These are phyloP conservation scores for Echiichthys vipera DNA, from an alignment of 2,797 vertebrate genomes.

Conservation along the genomic window DNA sequence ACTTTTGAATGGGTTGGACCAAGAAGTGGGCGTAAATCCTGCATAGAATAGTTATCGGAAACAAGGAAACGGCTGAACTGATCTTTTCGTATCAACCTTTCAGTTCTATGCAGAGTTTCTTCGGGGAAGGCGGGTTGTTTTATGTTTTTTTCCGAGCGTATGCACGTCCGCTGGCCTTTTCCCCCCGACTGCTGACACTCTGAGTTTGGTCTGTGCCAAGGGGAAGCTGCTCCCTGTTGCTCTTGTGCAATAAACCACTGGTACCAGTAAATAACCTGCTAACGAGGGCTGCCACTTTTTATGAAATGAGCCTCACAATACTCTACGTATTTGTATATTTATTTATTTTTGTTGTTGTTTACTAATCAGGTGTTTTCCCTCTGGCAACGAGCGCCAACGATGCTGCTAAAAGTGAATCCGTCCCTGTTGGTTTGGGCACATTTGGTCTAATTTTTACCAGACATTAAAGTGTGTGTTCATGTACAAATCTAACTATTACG, in stretches of 20 bases:
- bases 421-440: slow-evolving; percentile 54
- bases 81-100: neutral
- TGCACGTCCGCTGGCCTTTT: neutral
- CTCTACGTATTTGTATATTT: slow-evolving; percentile 46
- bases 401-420: slow-evolving; percentile 71
- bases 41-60: slow-evolving; percentile 25
- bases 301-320: slow-evolving; percentile 12
- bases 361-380: slow-evolving; percentile 63
- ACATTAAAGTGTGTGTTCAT: slow-evolving; percentile 43
- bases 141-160: neutral
- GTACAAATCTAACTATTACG: slow-evolving; percentile 53
- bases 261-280: slow-evolving; percentile 28
- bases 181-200: neutral
- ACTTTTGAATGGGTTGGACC: slow-evolving; percentile 21
- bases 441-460: slow-evolving; percentile 62
- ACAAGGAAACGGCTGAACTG: neutral
- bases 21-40: slow-evolving; percentile 36
- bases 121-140: slow-evolving; percentile 49
- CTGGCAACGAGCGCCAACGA: slow-evolving; percentile 38
- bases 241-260: slow-evolving; percentile 72
- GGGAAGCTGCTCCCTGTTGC: slow-evolving; percentile 45
- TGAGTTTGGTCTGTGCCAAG: slow-evolving; percentile 59
- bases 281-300: slow-evolving; percentile 62
- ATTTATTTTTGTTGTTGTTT: slow-evolving; percentile 51
- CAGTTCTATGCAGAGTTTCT: slow-evolving; percentile 61